Conservation (phyloP, 1,140 invertebrate genomes). For the Drosophila hydei region DNA sequence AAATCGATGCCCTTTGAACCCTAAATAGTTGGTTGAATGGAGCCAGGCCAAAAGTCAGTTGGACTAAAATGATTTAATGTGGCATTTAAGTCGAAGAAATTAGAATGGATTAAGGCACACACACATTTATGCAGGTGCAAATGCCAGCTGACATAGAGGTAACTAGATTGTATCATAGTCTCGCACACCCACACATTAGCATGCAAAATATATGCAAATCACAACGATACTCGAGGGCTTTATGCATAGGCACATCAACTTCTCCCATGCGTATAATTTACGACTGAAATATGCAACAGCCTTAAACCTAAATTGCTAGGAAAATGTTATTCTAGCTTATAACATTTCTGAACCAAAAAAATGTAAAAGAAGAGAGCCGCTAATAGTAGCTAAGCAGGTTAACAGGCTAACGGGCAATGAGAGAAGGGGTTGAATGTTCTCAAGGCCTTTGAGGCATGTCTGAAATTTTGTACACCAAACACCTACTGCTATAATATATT, state of each 20-base stretch:
- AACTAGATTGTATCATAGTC: conserved; percentile 1
- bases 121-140: background rate
- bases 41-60: conserved; percentile 25
- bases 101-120: conserved; percentile 31
- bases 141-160: background rate
- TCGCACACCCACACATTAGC: conserved; percentile 9
- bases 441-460: background rate
- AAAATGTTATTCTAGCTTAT: conserved; percentile 27
- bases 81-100: conserved; percentile 33
- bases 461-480: background rate
- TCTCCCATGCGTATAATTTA: conserved; percentile 49
- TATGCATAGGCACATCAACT: conserved; percentile 13
- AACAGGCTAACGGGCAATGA: background rate
- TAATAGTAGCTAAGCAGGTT: conserved; percentile 11
- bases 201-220: conserved; percentile 66
- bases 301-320: conserved; percentile 37
- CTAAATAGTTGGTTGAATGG: conserved; percentile 44
- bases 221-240: conserved; percentile 25
- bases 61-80: conserved; percentile 30
- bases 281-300: conserved; percentile 57
- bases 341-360: conserved; percentile 19
- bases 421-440: conserved; percentile 7
- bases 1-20: conserved; percentile 61
- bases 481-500: background rate
- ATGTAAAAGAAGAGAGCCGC: background rate